Base-by-base conservation (phyloP, 2,113 vertebrate species). In the Burhinus oedicnemus region DNA sequence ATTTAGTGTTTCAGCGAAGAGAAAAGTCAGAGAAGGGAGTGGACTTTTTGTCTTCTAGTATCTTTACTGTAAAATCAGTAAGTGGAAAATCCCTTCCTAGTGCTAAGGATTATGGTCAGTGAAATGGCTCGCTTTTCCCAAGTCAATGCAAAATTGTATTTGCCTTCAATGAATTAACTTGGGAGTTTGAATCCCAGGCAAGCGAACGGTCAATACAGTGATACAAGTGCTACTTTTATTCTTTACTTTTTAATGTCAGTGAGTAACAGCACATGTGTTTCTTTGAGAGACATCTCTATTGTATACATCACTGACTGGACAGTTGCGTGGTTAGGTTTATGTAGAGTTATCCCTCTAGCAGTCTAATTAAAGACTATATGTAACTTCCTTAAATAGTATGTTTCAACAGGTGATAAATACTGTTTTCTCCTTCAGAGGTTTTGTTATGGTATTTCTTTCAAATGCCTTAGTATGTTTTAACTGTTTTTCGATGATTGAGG, bases 321-420 rank as follows among this genome's bases (percentile, higher is more conserved):
- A 72, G 4, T 38, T 64, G 61, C 22, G 64, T 85, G 69, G n/a
- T 85, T 76, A 40, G 9, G 29, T 83, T 87, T 42, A 38, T 55
- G 47, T 15, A 45, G 69, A 40, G 66, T 76, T 91, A n/a, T 55
- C 55, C 66, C 54, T 93, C n/a, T 44, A 88, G 74, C 79, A 83
- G 44, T 58, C 70, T 94, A 79, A 87, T 91, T 87, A 85, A 83
- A 75, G 85, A 40, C 38, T 79, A 3, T 26, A 18, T 68, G 44
- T 36, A 79, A 52, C 38, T 83, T 94, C 79, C 85, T 94, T 52
- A 72, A 92, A 61, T 72, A 27, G 21, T 32, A 2, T 57, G 18
- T 84, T 95, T 64, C 58, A 90, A 17, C 34, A 69, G 55, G 40
- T 89, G 70, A 69, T 88, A 95, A 83, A 52, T 90, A 15, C 58